These are phyloP conservation scores for Theretra japonica DNA, from an alignment of 2,888 invertebrate genomes.

Conservation along the genomic window DNA sequence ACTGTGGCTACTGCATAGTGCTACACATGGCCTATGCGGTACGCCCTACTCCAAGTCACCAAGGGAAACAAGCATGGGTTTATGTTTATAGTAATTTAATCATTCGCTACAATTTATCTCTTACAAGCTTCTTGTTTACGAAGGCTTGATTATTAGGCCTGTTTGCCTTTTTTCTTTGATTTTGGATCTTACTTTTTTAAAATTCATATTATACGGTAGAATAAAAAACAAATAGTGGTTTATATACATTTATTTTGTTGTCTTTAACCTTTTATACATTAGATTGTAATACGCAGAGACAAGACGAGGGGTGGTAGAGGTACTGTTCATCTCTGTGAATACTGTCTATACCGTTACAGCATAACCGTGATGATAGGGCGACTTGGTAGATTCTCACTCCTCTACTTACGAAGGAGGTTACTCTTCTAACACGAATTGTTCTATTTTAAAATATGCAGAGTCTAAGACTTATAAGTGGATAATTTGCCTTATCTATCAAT, in stretches of 20 bases:
- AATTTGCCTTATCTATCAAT: not conserved
- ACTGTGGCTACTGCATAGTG: too few species aligned
- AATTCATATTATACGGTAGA: not conserved
- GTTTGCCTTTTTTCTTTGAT: too few species aligned
- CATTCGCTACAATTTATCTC: too few species aligned
- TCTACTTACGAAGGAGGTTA: not conserved
- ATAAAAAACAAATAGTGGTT: conserved; percentile 10
- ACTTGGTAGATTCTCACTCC: not conserved
- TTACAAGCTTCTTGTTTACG: too few species aligned
- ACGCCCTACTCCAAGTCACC: too few species aligned
- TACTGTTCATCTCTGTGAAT: conserved; percentile 1
- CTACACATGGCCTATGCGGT: too few species aligned
- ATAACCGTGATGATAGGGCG: not conserved
- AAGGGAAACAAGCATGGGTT: too few species aligned
- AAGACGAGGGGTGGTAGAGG: not conserved
- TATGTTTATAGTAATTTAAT: too few species aligned
- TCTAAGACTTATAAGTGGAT: not conserved
- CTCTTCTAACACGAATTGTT: not conserved
- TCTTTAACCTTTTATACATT: conserved; percentile 26
- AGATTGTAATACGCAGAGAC: conserved; percentile 12
- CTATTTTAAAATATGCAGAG: not conserved
- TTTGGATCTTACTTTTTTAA: not conserved
- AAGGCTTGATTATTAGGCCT: not conserved
- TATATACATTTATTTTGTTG: conserved; percentile 27
- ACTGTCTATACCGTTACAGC: conserved; percentile 9